phyloP scores from a whole-genome alignment of 2,113 vertebrate genomes.

The Caranx melampygus region DNA sequence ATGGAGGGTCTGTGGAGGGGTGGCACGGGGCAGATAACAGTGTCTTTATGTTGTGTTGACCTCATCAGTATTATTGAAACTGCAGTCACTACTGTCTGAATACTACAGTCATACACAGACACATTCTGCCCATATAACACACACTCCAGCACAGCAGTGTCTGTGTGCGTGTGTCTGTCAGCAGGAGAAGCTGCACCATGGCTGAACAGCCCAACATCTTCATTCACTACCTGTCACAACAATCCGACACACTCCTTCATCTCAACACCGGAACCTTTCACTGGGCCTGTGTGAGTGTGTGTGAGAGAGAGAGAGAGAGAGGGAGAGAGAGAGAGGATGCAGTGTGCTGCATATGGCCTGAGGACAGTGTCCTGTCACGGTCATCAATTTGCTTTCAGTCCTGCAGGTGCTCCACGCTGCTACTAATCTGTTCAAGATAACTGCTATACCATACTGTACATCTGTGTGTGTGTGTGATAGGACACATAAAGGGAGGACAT shows the following conservation, averaged over 20 bases:
- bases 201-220: conserved; percentile 65
- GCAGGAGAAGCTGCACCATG: conserved; percentile 35
- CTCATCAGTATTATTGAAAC: background rate
- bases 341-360: conserved; percentile 34
- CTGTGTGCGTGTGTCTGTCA: conserved; percentile 29
- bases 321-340: conserved; percentile 1
- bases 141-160: conserved; percentile 10
- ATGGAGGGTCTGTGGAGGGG: too few species aligned
- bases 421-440: conserved; percentile 46
- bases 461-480: background rate
- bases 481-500: background rate
- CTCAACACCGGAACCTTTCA: conserved; percentile 32
- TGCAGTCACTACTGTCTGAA: background rate
- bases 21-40: too few species aligned
- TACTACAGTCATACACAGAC: background rate
- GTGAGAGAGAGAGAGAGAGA: conserved; percentile 6
- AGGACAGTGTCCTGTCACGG: conserved; percentile 54
- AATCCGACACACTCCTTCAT: conserved; percentile 61
- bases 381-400: conserved; percentile 49
- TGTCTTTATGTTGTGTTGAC: too few species aligned
- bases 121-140: background rate
- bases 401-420: conserved; percentile 49
- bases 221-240: conserved; percentile 64
- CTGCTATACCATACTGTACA: conserved; percentile 28
- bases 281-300: conserved; percentile 8